phyloP scores from a whole-genome alignment of 1,140 invertebrate genomes.

The Leptoteleia sp. region DNA sequence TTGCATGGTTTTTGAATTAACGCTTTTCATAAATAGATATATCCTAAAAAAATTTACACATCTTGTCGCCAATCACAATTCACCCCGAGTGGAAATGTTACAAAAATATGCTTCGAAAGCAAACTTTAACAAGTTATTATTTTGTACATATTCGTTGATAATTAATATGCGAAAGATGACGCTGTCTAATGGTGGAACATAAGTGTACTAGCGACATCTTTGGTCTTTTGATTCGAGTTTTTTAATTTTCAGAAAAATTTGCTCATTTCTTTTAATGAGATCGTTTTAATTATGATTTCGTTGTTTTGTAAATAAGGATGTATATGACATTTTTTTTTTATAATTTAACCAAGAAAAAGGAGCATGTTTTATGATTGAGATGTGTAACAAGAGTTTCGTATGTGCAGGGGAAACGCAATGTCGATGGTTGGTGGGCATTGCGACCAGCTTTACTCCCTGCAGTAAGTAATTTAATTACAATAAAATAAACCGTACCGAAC shows the following conservation, averaged over 20 bases:
- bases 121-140: slow-evolving; percentile 5
- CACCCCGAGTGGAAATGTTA: slow-evolving; percentile 56
- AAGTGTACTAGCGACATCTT: slow-evolving; percentile 29
- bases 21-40: slow-evolving; percentile 16
- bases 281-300: slow-evolving; percentile 1
- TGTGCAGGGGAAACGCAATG: slow-evolving; percentile 82
- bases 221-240: neutral
- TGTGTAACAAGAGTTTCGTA: slow-evolving; percentile 78
- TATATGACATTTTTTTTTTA: too few species aligned
- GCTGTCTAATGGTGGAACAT: slow-evolving; percentile 54
- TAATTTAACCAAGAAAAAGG: too few species aligned
- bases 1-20: slow-evolving; percentile 50
- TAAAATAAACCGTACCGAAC: slow-evolving; percentile 12
- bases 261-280: slow-evolving; percentile 20
- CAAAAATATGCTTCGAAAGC: slow-evolving; percentile 36
- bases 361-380: slow-evolving; percentile 36
- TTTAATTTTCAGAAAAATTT: slow-evolving; percentile 21
- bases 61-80: slow-evolving; percentile 27
- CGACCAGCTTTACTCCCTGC: slow-evolving; percentile 81
- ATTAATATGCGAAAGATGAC: slow-evolving; percentile 15
- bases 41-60: slow-evolving; percentile 20
- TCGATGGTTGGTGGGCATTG: slow-evolving; percentile 81
- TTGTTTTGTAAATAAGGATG: slow-evolving; percentile 6
- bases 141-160: slow-evolving; percentile 26
- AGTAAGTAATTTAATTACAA: slow-evolving; percentile 79